These are phyloP conservation scores for Oryzias sinensis DNA, from an alignment of 2,797 vertebrate genomes.

Conservation along the genomic window DNA sequence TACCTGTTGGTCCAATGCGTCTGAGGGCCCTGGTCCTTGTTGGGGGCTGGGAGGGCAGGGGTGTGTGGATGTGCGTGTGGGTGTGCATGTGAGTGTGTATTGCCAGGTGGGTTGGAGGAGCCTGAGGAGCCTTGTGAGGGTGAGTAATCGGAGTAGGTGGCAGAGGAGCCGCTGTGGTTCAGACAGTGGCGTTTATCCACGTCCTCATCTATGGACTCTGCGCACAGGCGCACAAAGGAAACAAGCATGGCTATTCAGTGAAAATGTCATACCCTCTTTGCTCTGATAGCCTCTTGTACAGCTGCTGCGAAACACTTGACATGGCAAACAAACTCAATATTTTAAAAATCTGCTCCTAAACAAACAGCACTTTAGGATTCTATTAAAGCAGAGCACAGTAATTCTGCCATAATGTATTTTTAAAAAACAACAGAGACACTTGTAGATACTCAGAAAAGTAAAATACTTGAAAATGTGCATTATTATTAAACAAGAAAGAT, in stretches of 20 bases:
- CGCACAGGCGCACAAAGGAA: conserved; percentile 25
- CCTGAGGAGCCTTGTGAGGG: conserved; percentile 97
- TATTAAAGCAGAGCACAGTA: not conserved
- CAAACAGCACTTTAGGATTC: not conserved
- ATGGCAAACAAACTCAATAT: not conserved
- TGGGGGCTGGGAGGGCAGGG: conserved; percentile 83
- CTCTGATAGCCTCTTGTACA: conserved; percentile 3
- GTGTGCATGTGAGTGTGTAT: conserved; percentile 66
- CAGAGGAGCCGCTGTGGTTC: conserved; percentile 99
- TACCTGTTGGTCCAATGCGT: conserved; percentile 98
- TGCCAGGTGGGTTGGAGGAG: conserved; percentile 92
- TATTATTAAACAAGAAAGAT: too few species aligned
- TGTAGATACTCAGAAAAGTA: not conserved
- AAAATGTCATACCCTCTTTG: conserved; percentile 34
- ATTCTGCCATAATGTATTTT: too few species aligned
- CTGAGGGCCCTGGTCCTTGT: conserved; percentile 91
- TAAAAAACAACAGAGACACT: too few species aligned
- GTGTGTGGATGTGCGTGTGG: conserved; percentile 61
- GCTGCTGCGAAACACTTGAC: conserved; percentile 8
- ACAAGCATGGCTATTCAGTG: conserved; percentile 18
- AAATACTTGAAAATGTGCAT: not conserved
- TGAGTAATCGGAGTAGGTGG: conserved; percentile 99
- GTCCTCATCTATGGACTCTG: conserved; percentile 98
- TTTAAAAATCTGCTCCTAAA: not conserved
- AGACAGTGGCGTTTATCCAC: conserved; percentile 96